These are phyloP conservation scores for Cheiracanthium punctorium DNA, from an alignment of 2,888 invertebrate species.

Conservation along the genomic window DNA sequence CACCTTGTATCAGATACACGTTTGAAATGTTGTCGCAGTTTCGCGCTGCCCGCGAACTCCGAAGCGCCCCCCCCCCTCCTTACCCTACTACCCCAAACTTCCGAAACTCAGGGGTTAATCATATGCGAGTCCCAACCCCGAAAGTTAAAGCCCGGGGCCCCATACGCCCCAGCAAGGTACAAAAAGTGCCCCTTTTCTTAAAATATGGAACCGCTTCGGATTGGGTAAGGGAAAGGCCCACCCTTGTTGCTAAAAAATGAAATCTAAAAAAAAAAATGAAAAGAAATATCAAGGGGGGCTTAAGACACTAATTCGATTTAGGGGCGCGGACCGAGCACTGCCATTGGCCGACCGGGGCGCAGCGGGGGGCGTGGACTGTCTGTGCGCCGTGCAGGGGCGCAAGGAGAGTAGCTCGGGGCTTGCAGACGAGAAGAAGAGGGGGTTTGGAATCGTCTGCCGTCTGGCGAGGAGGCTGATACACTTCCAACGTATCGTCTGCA, in stretches of 20 bases:
- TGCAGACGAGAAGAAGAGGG: conserved; percentile 47
- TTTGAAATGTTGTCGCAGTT: not conserved
- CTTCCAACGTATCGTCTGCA: conserved; percentile 46
- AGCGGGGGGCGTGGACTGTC: conserved; percentile 36
- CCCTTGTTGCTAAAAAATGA: too few species aligned
- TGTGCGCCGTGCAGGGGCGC: conserved; percentile 52
- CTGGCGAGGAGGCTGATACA: conserved; percentile 31
- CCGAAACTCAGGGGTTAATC: not conserved
- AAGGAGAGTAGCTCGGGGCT: conserved; percentile 14
- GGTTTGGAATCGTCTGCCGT: conserved; percentile 44
- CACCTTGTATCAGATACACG: not conserved
- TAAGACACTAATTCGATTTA: conserved; percentile 53
- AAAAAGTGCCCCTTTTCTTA: conserved; percentile 15
- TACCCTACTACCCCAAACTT: not conserved
- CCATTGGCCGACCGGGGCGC: conserved; percentile 50
- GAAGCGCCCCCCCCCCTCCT: not conserved
- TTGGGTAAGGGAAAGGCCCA: conserved; percentile 37
- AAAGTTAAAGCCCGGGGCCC: conserved; percentile 29
- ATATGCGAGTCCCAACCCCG: conserved; percentile 10
- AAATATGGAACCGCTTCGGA: not conserved
- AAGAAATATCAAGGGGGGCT: conserved; percentile 44
- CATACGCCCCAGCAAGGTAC: not conserved
- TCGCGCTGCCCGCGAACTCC: not conserved
- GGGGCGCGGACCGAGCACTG: conserved; percentile 33
- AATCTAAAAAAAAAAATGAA: conserved; percentile 1